Conservation (phyloP, 2,888 invertebrate genomes). For the Drosophila mercatorum region DNA sequence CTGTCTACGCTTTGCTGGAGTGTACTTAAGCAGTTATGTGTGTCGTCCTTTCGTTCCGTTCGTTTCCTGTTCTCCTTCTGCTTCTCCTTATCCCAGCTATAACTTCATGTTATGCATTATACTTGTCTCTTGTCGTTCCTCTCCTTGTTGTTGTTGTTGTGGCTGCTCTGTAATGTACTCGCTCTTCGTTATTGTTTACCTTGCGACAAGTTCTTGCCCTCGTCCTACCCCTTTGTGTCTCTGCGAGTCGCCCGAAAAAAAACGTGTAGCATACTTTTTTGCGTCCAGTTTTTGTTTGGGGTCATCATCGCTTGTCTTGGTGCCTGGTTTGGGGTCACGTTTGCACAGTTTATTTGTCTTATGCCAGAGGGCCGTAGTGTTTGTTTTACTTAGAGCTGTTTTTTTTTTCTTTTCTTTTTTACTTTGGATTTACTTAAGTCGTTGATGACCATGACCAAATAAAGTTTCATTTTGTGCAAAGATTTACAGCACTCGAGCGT, state of each 20-base stretch:
- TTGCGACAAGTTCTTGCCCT: constrained; percentile 6
- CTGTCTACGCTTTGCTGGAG: constrained; percentile 51
- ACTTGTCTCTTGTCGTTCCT: constrained; percentile 18
- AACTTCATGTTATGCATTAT: constrained; percentile 50
- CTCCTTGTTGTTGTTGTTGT: constrained; percentile 6
- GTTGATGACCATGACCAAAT: constrained; percentile 79
- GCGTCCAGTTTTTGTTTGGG: constrained; percentile 25
- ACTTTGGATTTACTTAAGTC: constrained; percentile 77
- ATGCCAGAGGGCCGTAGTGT: constrained; percentile 60
- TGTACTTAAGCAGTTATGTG: constrained; percentile 63
- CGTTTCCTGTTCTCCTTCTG: background rate
- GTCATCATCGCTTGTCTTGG: constrained; percentile 49
- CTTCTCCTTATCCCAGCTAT: constrained; percentile 42
- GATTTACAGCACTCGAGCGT: constrained; percentile 79
- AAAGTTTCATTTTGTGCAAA: constrained; percentile 77
- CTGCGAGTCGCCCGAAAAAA: constrained; percentile 8
- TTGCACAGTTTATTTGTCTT: constrained; percentile 74
- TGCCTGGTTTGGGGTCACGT: constrained; percentile 68
- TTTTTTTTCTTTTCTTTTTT: background rate
- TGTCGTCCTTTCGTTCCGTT: constrained; percentile 19
- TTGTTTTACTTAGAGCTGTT: constrained; percentile 73
- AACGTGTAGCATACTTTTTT: constrained; percentile 40
- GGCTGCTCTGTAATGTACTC: constrained; percentile 31
- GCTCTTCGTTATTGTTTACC: constrained; percentile 33
- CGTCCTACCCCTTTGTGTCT: constrained; percentile 17